phyloP scores from a whole-genome alignment of 2,888 invertebrate genomes.

The Julus scandinavius region DNA sequence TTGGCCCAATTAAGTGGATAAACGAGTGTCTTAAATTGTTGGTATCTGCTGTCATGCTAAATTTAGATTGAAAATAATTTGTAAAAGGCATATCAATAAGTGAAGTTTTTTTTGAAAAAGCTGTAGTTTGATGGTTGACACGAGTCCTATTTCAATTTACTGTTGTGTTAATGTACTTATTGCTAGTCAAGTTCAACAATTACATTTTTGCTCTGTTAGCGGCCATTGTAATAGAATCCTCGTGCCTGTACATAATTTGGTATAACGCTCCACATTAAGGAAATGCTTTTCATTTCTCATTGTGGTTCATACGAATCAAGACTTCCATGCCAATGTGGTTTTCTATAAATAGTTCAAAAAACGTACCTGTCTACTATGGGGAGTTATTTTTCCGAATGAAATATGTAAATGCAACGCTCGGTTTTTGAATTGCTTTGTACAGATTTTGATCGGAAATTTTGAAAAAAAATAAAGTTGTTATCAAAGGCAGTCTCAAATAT shows the following conservation, averaged over 20 bases:
- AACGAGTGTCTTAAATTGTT: too few relatives aligned
- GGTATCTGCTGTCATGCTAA: too few relatives aligned
- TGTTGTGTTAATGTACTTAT: background rate
- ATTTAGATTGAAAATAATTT: too few relatives aligned
- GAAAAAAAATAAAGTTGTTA: background rate
- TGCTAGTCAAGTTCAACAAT: background rate
- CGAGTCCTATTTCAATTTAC: background rate
- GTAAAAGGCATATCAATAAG: too few relatives aligned
- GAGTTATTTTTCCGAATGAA: background rate
- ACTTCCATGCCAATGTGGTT: background rate
- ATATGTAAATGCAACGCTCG: background rate
- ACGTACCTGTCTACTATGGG: background rate
- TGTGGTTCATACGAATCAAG: background rate
- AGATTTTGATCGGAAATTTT: background rate
- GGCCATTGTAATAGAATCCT: background rate
- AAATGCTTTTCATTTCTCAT: background rate
- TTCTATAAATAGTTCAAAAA: background rate
- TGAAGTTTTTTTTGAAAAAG: background rate
- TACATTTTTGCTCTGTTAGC: background rate
- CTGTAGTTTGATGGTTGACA: background rate
- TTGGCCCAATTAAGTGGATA: too few relatives aligned
- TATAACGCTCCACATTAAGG: too few relatives aligned
- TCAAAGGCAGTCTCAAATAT: background rate
- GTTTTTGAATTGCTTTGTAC: background rate
- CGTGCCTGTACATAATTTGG: conserved; percentile 1